Base-by-base conservation (phyloP, 2,888 invertebrate genomes). In the Drosophila vallismaia region DNA sequence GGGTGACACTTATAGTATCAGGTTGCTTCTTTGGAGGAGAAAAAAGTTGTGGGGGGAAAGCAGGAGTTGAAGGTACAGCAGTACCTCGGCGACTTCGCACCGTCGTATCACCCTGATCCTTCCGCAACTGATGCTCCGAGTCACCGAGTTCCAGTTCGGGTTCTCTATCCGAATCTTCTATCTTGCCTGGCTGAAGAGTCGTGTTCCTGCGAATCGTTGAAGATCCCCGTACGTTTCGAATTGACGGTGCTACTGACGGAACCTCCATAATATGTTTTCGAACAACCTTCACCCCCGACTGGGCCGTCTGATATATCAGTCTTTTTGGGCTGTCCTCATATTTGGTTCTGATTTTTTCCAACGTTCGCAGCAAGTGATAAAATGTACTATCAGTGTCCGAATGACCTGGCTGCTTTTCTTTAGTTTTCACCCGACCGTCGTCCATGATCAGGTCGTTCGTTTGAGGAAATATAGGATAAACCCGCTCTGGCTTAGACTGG, bases 401-500 rank as follows among this genome's bases (percentile, higher is more conserved):
- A 36, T n/a, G n/a, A 3, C 0, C 5, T 2, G 3, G 3, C 10
- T 19, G 1, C 4, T 1, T 1, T 19, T 0, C 14, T 2, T 1
- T 42, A 10, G 1, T 4, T n/a, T 0, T 10, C 40, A 2, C 9
- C 28, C 4, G 36, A 7, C 2, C 48, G 1, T 8, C 38, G 4
- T 12, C 12, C 7, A 31, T 3, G n/a, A 14, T 19, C 1, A 28
- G 8, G 4, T 14, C 6, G 1, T 8, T 5, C 8, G 10, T 6
- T 1, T 5, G 8, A 0, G 45, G 29, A 42, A 81, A 89, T 0
- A 71, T 5, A 0, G 90, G 88, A 66, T 70, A 89, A 1, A 90
- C 0, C 10, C 91, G 74, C 66, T 91, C 90, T 0, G 91, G 91
- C 12, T 59, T 74, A 0, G 57, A 48, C 75, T 91, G 90, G 14